Evolutionary conservation across 2,888 invertebrate genomes (phyloP).

Genomic region (Lucinisca nassula): DNA sequence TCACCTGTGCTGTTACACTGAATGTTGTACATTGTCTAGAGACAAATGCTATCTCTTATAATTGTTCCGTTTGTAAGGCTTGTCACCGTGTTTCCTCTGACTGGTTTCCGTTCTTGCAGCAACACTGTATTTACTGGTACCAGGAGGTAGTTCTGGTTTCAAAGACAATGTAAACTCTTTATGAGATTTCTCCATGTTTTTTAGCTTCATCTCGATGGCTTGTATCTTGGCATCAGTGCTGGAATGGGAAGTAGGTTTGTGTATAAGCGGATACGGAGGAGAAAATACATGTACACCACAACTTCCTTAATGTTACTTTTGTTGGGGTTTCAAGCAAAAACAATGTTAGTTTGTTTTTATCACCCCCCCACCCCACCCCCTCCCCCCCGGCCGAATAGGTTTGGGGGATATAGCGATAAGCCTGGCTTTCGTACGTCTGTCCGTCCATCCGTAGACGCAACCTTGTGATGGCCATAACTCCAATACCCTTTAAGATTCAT

Average conservation of each 20-base stretch:
- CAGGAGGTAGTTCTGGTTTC: constrained; percentile 71
- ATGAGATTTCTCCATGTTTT: constrained; percentile 77
- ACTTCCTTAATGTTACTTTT: too few relatives aligned
- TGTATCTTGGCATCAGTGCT: constrained; percentile 81
- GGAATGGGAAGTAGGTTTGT: too few relatives aligned
- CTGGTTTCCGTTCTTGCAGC: constrained; percentile 6
- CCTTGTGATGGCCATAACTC: too few relatives aligned
- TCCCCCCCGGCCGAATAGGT: too few relatives aligned
- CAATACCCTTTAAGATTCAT: too few relatives aligned
- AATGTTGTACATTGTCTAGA: too few relatives aligned
- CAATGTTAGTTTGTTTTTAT: neutral
- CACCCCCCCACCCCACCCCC: neutral
- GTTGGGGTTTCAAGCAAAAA: neutral
- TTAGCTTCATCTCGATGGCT: constrained; percentile 84
- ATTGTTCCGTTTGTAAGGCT: neutral
- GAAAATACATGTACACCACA: too few relatives aligned
- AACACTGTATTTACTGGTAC: constrained; percentile 74
- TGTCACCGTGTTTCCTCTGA: neutral
- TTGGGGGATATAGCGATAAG: too few relatives aligned
- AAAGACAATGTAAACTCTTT: constrained; percentile 73
- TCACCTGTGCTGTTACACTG: too few relatives aligned
- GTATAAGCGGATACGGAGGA: too few relatives aligned
- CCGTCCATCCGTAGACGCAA: too few relatives aligned
- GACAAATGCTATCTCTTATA: neutral
- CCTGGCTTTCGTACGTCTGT: too few relatives aligned